These are phyloP conservation scores for Noctuana brunneofusca DNA, from an alignment of 2,888 invertebrate species.

Conservation along the genomic window DNA sequence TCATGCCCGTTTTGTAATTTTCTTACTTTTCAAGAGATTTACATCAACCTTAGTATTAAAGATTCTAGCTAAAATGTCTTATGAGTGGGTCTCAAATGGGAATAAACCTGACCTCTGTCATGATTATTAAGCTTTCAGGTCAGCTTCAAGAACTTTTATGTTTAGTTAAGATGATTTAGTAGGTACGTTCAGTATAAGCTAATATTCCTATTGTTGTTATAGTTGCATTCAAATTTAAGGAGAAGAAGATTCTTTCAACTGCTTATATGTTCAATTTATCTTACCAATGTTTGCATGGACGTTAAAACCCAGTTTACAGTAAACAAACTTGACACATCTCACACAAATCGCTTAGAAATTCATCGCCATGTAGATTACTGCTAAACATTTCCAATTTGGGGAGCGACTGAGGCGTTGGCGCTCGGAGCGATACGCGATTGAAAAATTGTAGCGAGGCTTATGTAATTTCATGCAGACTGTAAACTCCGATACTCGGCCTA, in stretches of 20 bases:
- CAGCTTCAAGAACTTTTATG: not conserved
- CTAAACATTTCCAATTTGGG: conserved; percentile 65
- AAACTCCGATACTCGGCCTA: conserved; percentile 47
- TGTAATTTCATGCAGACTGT: conserved; percentile 66
- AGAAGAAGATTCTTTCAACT: not conserved
- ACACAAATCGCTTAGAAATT: conserved; percentile 24
- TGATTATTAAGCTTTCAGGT: conserved; percentile 14
- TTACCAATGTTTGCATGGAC: not conserved
- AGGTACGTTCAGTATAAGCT: no score
- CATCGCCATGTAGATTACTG: conserved; percentile 51
- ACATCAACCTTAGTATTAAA: not conserved
- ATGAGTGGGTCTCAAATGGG: conserved; percentile 13
- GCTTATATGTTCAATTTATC: not conserved
- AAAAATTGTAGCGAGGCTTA: conserved; percentile 74
- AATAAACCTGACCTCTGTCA: conserved; percentile 9
- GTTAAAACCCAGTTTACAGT: not conserved
- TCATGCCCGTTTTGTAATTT: not conserved
- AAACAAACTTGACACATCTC: not conserved
- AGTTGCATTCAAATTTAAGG: no score
- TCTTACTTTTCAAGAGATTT: not conserved
- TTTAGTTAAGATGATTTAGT: not conserved
- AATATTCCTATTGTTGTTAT: no score
- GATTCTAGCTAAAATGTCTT: no score
- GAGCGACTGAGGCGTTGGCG: conserved; percentile 52
- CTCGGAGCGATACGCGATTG: conserved; percentile 69